Evolutionary conservation across 2,888 invertebrate species (phyloP).

Genomic region (Protophormia terraenovae): DNA sequence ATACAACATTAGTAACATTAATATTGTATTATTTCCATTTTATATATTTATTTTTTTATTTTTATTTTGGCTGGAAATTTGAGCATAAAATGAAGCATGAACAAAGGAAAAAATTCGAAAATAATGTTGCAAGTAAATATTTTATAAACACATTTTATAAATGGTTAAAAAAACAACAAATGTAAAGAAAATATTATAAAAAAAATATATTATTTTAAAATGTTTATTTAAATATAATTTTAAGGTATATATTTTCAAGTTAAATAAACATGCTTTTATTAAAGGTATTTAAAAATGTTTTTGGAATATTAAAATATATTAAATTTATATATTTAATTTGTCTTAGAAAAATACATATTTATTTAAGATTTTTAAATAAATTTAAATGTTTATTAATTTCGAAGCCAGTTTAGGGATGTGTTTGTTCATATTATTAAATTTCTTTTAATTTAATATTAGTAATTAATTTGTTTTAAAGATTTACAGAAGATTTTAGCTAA

Average conservation of each 20-base stretch:
- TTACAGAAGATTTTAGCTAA: no score
- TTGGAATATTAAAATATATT: no score
- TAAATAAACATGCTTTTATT: background rate
- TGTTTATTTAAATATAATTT: background rate
- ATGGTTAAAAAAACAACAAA: background rate
- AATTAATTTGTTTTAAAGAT: no score
- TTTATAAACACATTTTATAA: background rate
- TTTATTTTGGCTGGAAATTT: background rate
- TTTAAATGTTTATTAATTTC: no score
- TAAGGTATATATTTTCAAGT: background rate
- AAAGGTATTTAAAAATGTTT: no score
- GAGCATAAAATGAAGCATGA: background rate
- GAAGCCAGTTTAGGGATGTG: no score
- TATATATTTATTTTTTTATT: background rate
- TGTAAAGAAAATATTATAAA: background rate
- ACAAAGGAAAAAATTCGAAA: background rate
- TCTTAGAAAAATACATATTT: no score
- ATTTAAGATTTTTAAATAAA: no score
- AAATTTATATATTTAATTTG: no score
- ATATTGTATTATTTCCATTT: background rate
- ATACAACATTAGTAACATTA: constrained; percentile 10
- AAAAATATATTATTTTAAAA: no score
- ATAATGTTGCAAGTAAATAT: background rate
- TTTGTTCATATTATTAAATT: no score
- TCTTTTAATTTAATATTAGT: no score